Evolutionary conservation across 2,797 vertebrate species (phyloP), one percentile per base, ranked within the genome.

Genomic region (Cirrhinus molitorella): DNA sequence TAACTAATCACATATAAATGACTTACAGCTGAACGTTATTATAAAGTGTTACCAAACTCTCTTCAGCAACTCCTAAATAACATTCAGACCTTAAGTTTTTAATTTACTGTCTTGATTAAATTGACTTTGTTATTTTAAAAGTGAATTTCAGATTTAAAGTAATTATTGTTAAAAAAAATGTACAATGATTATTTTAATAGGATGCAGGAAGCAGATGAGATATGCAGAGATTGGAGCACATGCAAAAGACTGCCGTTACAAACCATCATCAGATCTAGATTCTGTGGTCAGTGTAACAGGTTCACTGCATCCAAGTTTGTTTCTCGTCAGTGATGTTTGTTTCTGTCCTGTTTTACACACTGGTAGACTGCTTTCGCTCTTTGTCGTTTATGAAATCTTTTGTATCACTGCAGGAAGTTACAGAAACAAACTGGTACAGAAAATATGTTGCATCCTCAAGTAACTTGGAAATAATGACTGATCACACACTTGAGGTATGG

Each of bases 371-470:
- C 4, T 47, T 10, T n/a, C n/a, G n/a, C n/a, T n/a, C n/a, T 47
- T 28, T 37, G 63, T 37, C 11, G 17, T 11, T 37, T 37, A 21
- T 37, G 9, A 12, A 66, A 21, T 37, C 9, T 21, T 21, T 37
- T 66, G 19, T 37, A 5, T 66, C 31, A 37, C 63, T 66, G 63
- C 63, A 66, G 63, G 63, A 66, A 0, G 10, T 66, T 66, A 94
- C 92, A 59, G 92, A 93, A 55, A 90, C 92, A 63, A 87, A 86
- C 16, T 95, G 93, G 93, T 95, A 94, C 71, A 91, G 93, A 88
- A 81, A 88, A 47, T 78, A 92, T 71, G 93, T 93, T 88, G 88
- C 81, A 70, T 91, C 88, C 14, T 85, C 90, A 70, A 83, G 37
- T 68, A 90, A 72, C 79, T 77, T 89, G 74, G 92, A 91, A 77